Percentiles rank a stretch among this genome's conserved stretches.
Conservation (phyloP, 2,888 invertebrate genomes). For the Melikaiella ostensackeni region DNA sequence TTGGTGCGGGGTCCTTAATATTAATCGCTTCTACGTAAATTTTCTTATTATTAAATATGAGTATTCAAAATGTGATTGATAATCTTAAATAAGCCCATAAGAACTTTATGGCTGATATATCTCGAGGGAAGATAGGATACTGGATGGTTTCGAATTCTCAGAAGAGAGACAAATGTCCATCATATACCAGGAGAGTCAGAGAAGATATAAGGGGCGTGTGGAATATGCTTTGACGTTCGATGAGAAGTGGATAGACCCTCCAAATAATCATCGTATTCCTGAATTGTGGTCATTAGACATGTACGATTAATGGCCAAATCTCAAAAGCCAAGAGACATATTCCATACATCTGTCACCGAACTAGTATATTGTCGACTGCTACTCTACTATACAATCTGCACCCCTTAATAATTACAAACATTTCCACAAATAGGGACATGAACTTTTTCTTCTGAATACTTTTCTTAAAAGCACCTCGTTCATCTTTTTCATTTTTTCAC, state of each 20-base stretch:
- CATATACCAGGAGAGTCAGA: conserved; percentile 72
- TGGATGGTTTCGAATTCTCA: conserved; percentile 57
- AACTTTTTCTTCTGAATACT: too few relatives aligned
- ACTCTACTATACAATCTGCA: conserved; percentile 6
- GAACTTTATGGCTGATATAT: conserved; percentile 3
- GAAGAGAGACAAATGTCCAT: conserved; percentile 72
- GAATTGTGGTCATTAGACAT: conserved; percentile 18
- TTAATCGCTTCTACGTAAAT: neutral
- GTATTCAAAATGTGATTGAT: neutral
- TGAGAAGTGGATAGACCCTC: conserved; percentile 44
- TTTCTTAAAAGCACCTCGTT: too few relatives aligned
- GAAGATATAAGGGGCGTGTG: conserved; percentile 61
- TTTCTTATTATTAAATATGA: neutral
- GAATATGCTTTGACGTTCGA: conserved; percentile 69
- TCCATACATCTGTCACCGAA: conserved; percentile 20
- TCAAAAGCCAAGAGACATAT: conserved; percentile 22
- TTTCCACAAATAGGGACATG: neutral
- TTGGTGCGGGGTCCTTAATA: too few relatives aligned
- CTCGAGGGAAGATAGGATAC: neutral
- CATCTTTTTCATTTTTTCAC: too few relatives aligned
- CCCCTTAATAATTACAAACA: neutral
- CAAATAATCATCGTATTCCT: conserved; percentile 19
- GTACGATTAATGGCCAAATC: conserved; percentile 25
- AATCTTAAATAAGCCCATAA: neutral
- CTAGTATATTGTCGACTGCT: conserved; percentile 21